Conservation (phyloP, 2,113 vertebrate species). For the Upupa epops region DNA sequence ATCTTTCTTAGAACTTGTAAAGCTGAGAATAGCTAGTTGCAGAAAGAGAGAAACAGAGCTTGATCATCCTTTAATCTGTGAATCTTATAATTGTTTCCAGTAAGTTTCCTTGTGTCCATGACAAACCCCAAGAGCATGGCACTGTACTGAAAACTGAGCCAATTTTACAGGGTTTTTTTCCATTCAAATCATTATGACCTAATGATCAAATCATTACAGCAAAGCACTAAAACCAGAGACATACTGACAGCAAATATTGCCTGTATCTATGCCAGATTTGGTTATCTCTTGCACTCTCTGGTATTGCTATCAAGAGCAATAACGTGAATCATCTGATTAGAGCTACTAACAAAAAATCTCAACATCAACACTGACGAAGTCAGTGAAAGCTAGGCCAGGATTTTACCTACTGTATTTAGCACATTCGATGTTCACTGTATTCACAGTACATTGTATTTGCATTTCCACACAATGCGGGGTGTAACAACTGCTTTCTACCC, state of each 20-base stretch:
- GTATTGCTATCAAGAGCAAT: slow-evolving; percentile 55
- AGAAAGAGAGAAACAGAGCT: neutral
- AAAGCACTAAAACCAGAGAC: slow-evolving; percentile 31
- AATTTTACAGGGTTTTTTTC: neutral
- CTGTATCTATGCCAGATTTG: slow-evolving; percentile 10
- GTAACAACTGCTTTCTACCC: neutral
- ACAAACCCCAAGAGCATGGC: neutral
- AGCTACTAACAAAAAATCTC: slow-evolving; percentile 30
- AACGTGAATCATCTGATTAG: slow-evolving; percentile 57
- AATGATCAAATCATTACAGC: slow-evolving; percentile 38
- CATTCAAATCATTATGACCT: slow-evolving; percentile 48
- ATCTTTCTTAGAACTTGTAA: neutral
- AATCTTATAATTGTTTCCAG: neutral
- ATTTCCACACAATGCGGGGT: slow-evolving; percentile 3
- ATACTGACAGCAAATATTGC: slow-evolving; percentile 22
- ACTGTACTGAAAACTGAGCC: neutral
- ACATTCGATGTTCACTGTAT: neutral
- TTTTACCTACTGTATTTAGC: slow-evolving; percentile 33
- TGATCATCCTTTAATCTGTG: neutral
- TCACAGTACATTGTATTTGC: neutral
- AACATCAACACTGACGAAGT: slow-evolving; percentile 41
- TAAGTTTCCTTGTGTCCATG: neutral
- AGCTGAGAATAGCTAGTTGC: neutral
- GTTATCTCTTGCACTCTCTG: slow-evolving; percentile 19
- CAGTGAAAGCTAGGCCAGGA: slow-evolving; percentile 20